Percentiles rank a stretch among this genome's conserved stretches.
Conservation (phyloP, 1,140 invertebrate genomes). For the Camponotus pennsylvanicus region DNA sequence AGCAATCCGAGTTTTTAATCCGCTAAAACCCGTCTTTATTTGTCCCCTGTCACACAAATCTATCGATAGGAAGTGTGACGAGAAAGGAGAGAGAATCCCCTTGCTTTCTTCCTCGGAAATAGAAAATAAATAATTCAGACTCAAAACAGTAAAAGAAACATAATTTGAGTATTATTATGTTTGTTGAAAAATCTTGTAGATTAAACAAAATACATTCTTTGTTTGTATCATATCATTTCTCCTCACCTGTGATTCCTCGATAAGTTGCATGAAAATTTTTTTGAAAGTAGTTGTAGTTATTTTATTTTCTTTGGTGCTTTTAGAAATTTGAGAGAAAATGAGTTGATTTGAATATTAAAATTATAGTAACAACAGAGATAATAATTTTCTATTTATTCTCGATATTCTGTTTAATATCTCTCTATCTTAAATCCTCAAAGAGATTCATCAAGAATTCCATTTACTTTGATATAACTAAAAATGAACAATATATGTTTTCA, state of each 20-base stretch:
- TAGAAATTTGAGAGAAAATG: neutral
- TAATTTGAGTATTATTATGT: constrained; percentile 39
- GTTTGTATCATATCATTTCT: neutral
- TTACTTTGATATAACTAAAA: neutral
- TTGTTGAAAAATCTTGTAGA: neutral
- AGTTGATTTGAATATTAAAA: neutral
- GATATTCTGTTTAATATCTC: neutral
- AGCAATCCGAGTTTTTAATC: constrained; percentile 60
- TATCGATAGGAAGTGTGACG: neutral
- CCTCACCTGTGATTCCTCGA: neutral
- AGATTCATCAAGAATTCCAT: constrained; percentile 6
- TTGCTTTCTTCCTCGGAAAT: constrained; percentile 23
- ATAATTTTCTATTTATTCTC: neutral
- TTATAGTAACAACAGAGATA: neutral
- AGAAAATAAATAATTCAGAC: constrained; percentile 27
- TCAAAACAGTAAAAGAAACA: constrained; percentile 4
- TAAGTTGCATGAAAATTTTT: neutral
- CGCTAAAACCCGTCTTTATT: constrained; percentile 53
- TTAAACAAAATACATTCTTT: neutral
- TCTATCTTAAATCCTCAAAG: neutral
- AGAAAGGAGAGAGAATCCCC: neutral
- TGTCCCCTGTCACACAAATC: neutral
- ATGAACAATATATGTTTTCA: neutral
- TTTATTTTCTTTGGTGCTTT: neutral
- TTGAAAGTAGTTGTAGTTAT: neutral